A percentile compares a stretch with the other conserved stretches of the same genome.
phyloP scores from a whole-genome alignment of 2,888 invertebrate genomes.

The Hoplodrina ambigua region DNA sequence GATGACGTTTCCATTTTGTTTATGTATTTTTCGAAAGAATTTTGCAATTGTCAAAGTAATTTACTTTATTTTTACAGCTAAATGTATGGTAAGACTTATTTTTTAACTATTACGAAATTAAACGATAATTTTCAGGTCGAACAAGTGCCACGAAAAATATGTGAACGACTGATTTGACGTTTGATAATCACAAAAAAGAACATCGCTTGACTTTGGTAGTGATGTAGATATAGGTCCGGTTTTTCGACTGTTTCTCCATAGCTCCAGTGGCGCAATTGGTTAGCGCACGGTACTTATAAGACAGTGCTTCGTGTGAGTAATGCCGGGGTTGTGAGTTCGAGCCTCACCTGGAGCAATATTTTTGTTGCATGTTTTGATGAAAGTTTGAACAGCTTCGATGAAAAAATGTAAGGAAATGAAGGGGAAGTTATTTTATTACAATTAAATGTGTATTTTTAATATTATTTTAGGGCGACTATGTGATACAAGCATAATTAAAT shows the following conservation, averaged over 20 bases:
- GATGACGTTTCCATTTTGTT: slow-evolving; percentile 86
- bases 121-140: slow-evolving; percentile 55
- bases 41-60: slow-evolving; percentile 63
- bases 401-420: too few relatives aligned
- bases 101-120: slow-evolving; percentile 26
- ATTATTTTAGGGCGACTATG: too few relatives aligned
- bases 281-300: slow-evolving; percentile 99
- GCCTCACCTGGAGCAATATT: slow-evolving; percentile 99
- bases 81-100: neutral
- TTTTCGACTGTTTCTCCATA: slow-evolving; percentile 74
- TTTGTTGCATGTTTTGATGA: slow-evolving; percentile 57
- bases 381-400: neutral
- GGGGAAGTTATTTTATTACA: too few relatives aligned
- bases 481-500: too few relatives aligned
- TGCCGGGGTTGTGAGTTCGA: slow-evolving; percentile 99
- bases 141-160: slow-evolving; percentile 53
- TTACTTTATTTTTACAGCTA: slow-evolving; percentile 21
- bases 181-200: slow-evolving; percentile 75
- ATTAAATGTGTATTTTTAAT: too few relatives aligned
- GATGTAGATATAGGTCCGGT: slow-evolving; percentile 63
- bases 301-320: slow-evolving; percentile 97
- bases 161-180: slow-evolving; percentile 72
- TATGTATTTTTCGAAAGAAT: slow-evolving; percentile 68
- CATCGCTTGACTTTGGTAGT: slow-evolving; percentile 77
- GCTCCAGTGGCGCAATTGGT: slow-evolving; percentile 99